Evolutionary conservation across 35 echinoderm and acorn worm species (phyloP).

Genomic region (Holothuria glaberrima): DNA sequence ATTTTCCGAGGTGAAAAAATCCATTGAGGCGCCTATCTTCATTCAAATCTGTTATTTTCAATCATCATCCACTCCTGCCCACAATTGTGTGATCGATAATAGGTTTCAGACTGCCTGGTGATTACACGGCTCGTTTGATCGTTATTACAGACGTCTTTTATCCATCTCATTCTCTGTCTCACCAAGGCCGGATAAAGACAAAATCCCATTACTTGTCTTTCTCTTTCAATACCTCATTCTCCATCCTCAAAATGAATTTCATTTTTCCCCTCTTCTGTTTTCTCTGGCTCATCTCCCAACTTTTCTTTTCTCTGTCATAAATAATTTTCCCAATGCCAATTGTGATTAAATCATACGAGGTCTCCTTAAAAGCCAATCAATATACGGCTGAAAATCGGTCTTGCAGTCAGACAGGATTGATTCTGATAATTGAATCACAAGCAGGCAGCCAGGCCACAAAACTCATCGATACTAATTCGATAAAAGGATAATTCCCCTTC

Average conservation of each 20-base stretch:
- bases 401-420: conserved; percentile 5
- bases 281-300: neutral
- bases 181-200: neutral
- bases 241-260: conserved; percentile 20
- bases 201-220: conserved; percentile 28
- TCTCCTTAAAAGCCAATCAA: conserved; percentile 49
- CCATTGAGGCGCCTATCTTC: neutral
- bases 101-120: neutral
- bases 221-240: conserved; percentile 6
- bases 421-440: conserved; percentile 38
- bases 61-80: neutral
- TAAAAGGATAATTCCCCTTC: conserved; percentile 15
- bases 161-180: conserved; percentile 32
- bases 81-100: neutral
- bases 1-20: too few species aligned
- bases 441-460: conserved; percentile 13
- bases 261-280: neutral
- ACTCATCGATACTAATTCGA: conserved; percentile 37
- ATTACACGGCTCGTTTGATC: conserved; percentile 44
- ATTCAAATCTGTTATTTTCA: conserved; percentile 4
- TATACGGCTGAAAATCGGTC: conserved; percentile 12
- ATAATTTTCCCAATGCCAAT: conserved; percentile 47
- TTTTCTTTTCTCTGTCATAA: conserved; percentile 23
- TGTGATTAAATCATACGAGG: conserved; percentile 53
- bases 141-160: conserved; percentile 35